These are phyloP conservation scores for Caenorhabditis japonica DNA, from an alignment of 2,888 invertebrate species.

Conservation along the genomic window DNA sequence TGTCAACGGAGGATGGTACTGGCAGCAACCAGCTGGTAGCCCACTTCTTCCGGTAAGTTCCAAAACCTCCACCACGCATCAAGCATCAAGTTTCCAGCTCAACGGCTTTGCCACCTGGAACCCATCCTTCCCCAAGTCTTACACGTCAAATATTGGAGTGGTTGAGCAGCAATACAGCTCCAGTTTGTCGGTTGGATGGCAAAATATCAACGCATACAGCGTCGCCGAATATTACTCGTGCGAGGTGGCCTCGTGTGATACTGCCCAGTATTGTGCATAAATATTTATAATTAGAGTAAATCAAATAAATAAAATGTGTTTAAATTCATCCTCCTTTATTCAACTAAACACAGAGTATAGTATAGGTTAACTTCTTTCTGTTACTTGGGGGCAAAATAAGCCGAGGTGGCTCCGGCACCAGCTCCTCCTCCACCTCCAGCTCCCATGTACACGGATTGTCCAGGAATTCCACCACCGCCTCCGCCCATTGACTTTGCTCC, in stretches of 20 bases:
- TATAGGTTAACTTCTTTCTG: not conserved
- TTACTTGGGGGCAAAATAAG: slow-evolving; percentile 67
- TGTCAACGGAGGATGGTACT: slow-evolving; percentile 36
- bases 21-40: slow-evolving; percentile 40
- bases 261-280: slow-evolving; percentile 41
- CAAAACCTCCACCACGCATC: too few species aligned
- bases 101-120: slow-evolving; percentile 33
- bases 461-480: slow-evolving; percentile 51
- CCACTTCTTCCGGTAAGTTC: slow-evolving; percentile 23
- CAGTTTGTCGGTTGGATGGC: slow-evolving; percentile 36
- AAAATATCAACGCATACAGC: slow-evolving; percentile 39
- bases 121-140: slow-evolving; percentile 29
- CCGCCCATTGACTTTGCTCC: slow-evolving; percentile 6
- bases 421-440: slow-evolving; percentile 54
- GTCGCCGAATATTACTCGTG: slow-evolving; percentile 46
- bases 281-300: not conserved
- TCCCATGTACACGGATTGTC: slow-evolving; percentile 57
- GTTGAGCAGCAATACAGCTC: slow-evolving; percentile 31
- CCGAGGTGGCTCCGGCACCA: slow-evolving; percentile 60
- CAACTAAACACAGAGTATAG: too few species aligned
- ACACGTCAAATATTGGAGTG: slow-evolving; percentile 19
- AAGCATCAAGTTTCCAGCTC: slow-evolving; percentile 20
- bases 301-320: too few species aligned
- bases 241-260: slow-evolving; percentile 45
- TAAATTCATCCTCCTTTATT: too few species aligned